Evolutionary conservation across 1,140 invertebrate species (phyloP).

Genomic region (Sitophilus oryzae): DNA sequence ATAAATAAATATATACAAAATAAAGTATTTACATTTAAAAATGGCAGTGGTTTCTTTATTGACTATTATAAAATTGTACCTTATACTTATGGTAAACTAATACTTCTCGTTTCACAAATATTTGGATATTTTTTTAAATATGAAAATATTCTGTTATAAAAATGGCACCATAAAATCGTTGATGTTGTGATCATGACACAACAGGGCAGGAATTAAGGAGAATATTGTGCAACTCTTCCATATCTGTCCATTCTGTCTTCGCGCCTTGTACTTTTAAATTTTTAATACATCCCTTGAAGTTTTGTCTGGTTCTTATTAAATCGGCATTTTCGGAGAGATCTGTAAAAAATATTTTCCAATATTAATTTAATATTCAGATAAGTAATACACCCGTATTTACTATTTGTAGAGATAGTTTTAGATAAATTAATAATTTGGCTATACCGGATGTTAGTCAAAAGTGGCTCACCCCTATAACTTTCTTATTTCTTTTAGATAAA

Average conservation of each 20-base stretch:
- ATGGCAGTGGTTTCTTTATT: slow-evolving; percentile 10
- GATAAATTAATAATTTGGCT: too few relatives aligned
- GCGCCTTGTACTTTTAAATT: slow-evolving; percentile 68
- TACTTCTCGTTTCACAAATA: not conserved
- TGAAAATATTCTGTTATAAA: not conserved
- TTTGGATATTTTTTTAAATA: not conserved
- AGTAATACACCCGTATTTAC: too few relatives aligned
- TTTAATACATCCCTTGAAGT: slow-evolving; percentile 87
- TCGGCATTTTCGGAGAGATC: too few relatives aligned
- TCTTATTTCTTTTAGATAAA: too few relatives aligned
- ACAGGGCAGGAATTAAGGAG: slow-evolving; percentile 76
- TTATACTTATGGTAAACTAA: slow-evolving; percentile 1
- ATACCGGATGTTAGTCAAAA: too few relatives aligned
- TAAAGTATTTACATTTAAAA: slow-evolving; percentile 20
- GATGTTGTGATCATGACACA: slow-evolving; percentile 1
- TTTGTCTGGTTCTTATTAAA: slow-evolving; percentile 63
- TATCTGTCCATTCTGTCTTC: slow-evolving; percentile 74
- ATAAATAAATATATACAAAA: slow-evolving; percentile 16
- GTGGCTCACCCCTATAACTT: too few relatives aligned
- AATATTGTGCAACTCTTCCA: slow-evolving; percentile 75
- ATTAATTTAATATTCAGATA: slow-evolving; percentile 3
- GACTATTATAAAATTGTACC: slow-evolving; percentile 1
- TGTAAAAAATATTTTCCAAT: slow-evolving; percentile 18
- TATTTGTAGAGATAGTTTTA: too few relatives aligned
- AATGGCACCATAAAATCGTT: too few relatives aligned